Conservation (phyloP, 2,888 invertebrate genomes). For the Syritta pipiens region DNA sequence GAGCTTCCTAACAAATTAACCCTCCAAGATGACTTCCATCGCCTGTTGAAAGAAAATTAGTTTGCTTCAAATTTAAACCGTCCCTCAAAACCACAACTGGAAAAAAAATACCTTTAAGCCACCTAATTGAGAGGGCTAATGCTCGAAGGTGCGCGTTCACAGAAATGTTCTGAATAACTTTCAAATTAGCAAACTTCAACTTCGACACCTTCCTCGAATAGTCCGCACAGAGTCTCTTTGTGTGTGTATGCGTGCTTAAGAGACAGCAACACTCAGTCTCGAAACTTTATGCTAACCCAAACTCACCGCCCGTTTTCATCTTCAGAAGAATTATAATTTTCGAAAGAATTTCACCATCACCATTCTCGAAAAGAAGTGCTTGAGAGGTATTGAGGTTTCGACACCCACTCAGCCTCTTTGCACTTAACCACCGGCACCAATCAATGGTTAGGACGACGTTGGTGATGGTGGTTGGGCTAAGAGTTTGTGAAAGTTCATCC, state of each 20-base stretch:
- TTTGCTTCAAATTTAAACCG: background rate
- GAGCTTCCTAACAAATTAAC: background rate
- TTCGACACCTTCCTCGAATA: constrained; percentile 20
- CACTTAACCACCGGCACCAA: constrained; percentile 19
- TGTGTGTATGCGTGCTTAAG: no score
- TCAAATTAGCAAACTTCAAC: constrained; percentile 44
- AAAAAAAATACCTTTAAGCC: background rate
- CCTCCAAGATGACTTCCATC: background rate
- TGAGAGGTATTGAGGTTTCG: constrained; percentile 47
- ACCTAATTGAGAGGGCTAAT: constrained; percentile 35
- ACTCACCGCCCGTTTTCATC: background rate
- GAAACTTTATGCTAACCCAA: background rate
- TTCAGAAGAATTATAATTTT: constrained; percentile 33
- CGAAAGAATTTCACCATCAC: constrained; percentile 27
- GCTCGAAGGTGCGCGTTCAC: background rate
- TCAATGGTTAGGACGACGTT: no score
- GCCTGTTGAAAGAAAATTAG: background rate
- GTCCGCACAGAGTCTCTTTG: background rate
- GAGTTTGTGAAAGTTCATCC: constrained; percentile 59
- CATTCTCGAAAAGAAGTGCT: constrained; percentile 40
- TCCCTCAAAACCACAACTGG: background rate
- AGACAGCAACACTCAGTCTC: constrained; percentile 12
- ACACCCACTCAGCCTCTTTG: constrained; percentile 43
- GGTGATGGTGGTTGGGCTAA: no score
- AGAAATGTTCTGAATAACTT: constrained; percentile 53